Base-by-base conservation (phyloP, 2,888 invertebrate genomes). In the Heliconius erato region DNA sequence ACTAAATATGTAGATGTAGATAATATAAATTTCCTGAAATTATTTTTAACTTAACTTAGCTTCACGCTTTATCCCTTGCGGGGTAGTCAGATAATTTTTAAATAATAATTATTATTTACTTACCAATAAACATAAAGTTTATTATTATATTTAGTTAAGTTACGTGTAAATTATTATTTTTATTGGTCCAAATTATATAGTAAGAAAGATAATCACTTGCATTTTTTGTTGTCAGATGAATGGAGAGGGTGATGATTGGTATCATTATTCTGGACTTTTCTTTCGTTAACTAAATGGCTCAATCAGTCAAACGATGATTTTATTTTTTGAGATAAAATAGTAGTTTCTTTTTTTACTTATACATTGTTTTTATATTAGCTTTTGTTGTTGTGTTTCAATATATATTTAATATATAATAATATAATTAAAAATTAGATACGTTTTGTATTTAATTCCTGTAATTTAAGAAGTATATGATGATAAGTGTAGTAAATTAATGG, bases 241-340 rank as follows among this genome's bases (percentile, higher is more conserved):
- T 91, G 92, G 92, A 93, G 91, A 91, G 92, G 92, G 93, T 88
- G 95, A 94, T 95, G 94, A 95, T 93, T 94, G 93, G 94, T 92
- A 90, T 89, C 92, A 92, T 93, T 91, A 91, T 88, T 94, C 91
- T 88, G 91, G 88, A 91, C 88, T 86, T 82, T 84, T 93, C 92
- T 91, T 92, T 92, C 91, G 86, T 88, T 89, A 95, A 94, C 94
- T 95, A 95, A 96, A 94, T 95, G 93, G 94, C 93, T 90, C 93
- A 94, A 96, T 95, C 95, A 93, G 92, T 95, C 94, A 94, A 94
- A 94, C 89, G 87, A 88, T 86, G 84, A 84, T 82, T 77, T 65
- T 85, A 54, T 84, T 74, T 68, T 35, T 68, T 35, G 63, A 72
- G 77, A 76, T 54, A 82, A 81, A 65, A 80, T 84, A 32, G 69